Conservation (phyloP, 2,797 vertebrate genomes). For the Phoxinus dragarum region DNA sequence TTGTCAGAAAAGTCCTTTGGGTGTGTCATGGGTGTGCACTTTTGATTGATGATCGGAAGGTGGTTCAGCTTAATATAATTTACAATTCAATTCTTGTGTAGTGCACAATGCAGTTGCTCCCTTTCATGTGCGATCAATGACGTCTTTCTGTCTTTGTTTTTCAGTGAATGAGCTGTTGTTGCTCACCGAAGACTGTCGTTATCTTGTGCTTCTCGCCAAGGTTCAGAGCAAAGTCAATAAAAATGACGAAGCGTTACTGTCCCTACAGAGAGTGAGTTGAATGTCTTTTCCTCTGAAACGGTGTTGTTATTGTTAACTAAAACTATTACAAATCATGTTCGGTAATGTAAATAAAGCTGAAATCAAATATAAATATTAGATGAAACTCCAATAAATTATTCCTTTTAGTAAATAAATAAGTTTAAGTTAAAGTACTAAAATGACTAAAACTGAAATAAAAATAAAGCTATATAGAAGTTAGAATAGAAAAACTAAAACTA, state of each 20-base stretch:
- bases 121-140: conserved; percentile 41
- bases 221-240: conserved; percentile 90
- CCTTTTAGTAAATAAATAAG: background rate
- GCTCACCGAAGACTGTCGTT: conserved; percentile 89
- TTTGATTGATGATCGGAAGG: background rate
- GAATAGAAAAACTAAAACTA: background rate
- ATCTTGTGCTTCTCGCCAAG: conserved; percentile 90
- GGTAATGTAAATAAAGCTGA: background rate
- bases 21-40: conserved; percentile 14
- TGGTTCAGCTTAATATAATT: background rate
- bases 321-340: background rate
- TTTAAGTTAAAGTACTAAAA: background rate
- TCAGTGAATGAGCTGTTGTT: conserved; percentile 86
- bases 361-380: background rate
- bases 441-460: background rate
- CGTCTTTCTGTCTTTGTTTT: conserved; percentile 46
- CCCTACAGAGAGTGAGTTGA: conserved; percentile 86
- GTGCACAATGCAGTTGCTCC: background rate
- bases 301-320: background rate
- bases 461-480: background rate
- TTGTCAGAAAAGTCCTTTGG: background rate
- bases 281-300: background rate
- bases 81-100: background rate
- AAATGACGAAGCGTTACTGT: conserved; percentile 83
- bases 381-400: background rate